Conservation (phyloP, 2,113 vertebrate species). For the Probosciger aterrimus region DNA sequence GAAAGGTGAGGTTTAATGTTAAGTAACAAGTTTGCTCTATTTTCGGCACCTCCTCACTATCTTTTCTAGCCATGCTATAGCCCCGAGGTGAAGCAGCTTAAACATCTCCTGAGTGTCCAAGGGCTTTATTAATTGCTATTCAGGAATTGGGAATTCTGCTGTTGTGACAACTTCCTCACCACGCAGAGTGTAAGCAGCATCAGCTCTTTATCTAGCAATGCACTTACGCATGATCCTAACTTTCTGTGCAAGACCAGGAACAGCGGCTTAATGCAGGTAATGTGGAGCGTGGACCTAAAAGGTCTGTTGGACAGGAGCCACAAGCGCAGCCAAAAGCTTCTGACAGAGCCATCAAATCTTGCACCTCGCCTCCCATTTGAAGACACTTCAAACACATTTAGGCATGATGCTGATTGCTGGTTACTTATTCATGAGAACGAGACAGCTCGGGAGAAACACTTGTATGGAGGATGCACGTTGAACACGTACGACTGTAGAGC, state of each 20-base stretch:
- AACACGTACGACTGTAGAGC: accelerated
- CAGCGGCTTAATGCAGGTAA: neutral
- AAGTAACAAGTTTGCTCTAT: slow-evolving; percentile 28
- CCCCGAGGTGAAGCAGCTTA: neutral
- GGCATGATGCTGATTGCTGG: accelerated
- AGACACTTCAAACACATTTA: neutral
- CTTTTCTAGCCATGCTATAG: neutral
- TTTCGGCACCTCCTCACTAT: neutral
- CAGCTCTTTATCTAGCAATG: neutral
- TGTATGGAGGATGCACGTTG: accelerated
- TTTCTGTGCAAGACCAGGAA: neutral
- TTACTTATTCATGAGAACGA: neutral
- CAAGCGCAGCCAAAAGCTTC: neutral
- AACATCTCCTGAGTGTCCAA: neutral
- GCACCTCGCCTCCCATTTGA: neutral
- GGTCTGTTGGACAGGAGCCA: neutral
- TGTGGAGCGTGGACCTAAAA: accelerated
- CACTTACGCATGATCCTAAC: neutral
- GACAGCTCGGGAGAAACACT: accelerated
- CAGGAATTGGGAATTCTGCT: neutral
- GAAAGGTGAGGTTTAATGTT: slow-evolving; percentile 18
- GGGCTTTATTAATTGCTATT: neutral
- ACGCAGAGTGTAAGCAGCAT: neutral
- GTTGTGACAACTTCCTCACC: neutral
- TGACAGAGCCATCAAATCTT: neutral